phyloP scores from a whole-genome alignment of 2,888 invertebrate genomes.

The Linnaemya tessellans region DNA sequence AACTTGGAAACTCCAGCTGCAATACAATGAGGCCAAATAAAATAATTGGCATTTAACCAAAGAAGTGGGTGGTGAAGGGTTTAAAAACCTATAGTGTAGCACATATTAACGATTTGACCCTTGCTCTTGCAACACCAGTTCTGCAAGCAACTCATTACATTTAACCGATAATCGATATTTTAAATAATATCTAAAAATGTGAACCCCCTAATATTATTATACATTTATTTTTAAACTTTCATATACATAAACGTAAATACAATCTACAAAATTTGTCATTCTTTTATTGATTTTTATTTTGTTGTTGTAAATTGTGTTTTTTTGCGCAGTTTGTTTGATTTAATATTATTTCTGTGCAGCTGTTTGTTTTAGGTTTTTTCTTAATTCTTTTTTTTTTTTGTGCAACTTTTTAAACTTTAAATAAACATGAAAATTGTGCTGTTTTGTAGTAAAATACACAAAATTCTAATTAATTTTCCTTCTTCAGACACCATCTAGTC shows the following conservation, averaged over 20 bases:
- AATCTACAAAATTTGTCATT: neutral
- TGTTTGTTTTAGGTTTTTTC: constrained; percentile 27
- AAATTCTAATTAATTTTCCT: constrained; percentile 45
- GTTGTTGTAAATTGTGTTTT: neutral
- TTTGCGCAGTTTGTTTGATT: constrained; percentile 27
- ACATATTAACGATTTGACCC: too few species aligned
- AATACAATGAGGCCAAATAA: too few species aligned
- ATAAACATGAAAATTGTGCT: neutral
- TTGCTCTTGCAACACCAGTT: too few species aligned
- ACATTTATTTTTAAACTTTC: constrained; percentile 21
- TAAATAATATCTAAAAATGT: neutral
- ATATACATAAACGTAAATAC: neutral
- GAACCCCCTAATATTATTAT: constrained; percentile 2
- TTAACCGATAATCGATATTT: neutral
- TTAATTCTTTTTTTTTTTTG: neutral
- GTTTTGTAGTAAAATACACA: constrained; percentile 26
- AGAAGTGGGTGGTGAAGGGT: too few species aligned
- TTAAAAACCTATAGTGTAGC: too few species aligned
- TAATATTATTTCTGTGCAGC: constrained; percentile 26
- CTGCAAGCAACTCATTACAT: too few species aligned
- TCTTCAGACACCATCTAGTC: constrained; percentile 39
- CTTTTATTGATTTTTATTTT: neutral
- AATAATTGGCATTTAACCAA: too few species aligned
- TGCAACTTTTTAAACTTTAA: constrained; percentile 12
- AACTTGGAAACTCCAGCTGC: too few species aligned